Percentiles rank a stretch among this genome's conserved stretches.
These are phyloP conservation scores for Axis porcinus DNA, from an alignment of 2,113 vertebrate species.

Conservation along the genomic window DNA sequence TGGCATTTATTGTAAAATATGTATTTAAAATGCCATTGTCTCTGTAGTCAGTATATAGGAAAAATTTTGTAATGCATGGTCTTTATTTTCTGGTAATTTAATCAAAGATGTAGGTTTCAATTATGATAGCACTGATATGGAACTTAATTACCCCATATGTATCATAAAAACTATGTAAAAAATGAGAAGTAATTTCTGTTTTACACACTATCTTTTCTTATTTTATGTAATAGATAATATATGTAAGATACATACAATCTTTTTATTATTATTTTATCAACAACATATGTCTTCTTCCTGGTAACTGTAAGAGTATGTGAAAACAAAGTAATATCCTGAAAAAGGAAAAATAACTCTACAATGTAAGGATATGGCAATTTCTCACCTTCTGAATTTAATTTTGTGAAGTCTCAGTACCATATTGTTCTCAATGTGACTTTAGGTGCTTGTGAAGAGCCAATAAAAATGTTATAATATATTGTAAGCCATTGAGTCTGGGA, in stretches of 20 bases:
- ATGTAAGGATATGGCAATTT: neutral
- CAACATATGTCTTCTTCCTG: neutral
- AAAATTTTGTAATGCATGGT: neutral
- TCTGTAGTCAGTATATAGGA: neutral
- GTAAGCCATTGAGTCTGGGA: slow-evolving; percentile 58
- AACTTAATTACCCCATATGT: neutral
- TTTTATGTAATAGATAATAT: neutral
- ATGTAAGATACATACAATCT: neutral
- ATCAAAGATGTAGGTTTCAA: slow-evolving; percentile 14
- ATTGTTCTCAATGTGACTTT: slow-evolving; percentile 58
- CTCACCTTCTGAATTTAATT: slow-evolving; percentile 39
- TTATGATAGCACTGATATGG: slow-evolving; percentile 15
- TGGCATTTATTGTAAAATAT: neutral
- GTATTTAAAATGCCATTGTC: neutral
- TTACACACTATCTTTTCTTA: neutral
- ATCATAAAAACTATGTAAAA: neutral
- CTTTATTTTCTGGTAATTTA: slow-evolving; percentile 14
- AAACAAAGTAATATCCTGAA: neutral
- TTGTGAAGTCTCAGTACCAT: slow-evolving; percentile 24
- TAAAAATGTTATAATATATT: slow-evolving; percentile 65
- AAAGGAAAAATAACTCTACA: neutral
- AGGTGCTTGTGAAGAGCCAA: slow-evolving; percentile 46
- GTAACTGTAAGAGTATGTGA: neutral
- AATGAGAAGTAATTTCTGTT: neutral
- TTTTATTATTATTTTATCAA: slow-evolving; percentile 12